Percentiles rank a stretch among this genome's conserved stretches.
Evolutionary conservation across 2,888 invertebrate genomes (phyloP).

Genomic region (Clostera curtula): DNA sequence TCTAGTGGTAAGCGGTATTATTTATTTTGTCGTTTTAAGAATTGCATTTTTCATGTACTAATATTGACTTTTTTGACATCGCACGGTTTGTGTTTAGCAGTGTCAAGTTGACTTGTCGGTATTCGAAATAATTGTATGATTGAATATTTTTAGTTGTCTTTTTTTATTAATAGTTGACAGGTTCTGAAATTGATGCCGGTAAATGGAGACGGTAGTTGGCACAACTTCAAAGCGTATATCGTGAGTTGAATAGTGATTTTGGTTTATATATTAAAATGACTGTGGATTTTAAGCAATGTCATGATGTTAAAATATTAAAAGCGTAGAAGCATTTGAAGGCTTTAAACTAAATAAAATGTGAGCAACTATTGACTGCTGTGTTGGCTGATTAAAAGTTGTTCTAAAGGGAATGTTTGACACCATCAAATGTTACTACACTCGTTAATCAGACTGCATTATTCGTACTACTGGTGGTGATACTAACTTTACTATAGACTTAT

Average conservation of each 20-base stretch:
- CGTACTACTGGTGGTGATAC: conserved; percentile 15
- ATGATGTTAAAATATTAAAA: too few species aligned
- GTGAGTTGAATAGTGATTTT: conserved; percentile 12
- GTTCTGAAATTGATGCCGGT: conserved; percentile 30
- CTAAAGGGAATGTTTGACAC: too few species aligned
- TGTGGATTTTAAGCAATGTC: too few species aligned
- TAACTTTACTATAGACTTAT: conserved; percentile 16
- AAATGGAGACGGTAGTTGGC: conserved; percentile 21
- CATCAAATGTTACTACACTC: too few species aligned
- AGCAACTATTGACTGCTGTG: too few species aligned
- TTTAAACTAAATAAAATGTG: too few species aligned
- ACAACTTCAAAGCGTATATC: conserved; percentile 19
- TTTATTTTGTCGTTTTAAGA: conserved; percentile 29
- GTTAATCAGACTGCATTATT: too few species aligned
- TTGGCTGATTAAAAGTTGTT: too few species aligned
- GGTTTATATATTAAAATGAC: conserved; percentile 12
- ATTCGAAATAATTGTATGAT: conserved; percentile 16
- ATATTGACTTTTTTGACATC: conserved; percentile 6
- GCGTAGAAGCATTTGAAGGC: too few species aligned
- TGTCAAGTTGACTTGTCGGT: conserved; percentile 17
- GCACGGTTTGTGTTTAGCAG: conserved; percentile 9
- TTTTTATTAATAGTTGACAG: conserved; percentile 35
- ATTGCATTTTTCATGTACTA: conserved; percentile 22
- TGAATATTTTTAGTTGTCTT: conserved; percentile 6
- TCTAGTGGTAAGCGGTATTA: conserved; percentile 42